phyloP scores from a whole-genome alignment of 2,797 vertebrate species.

The Cetoscarus ocellatus region DNA sequence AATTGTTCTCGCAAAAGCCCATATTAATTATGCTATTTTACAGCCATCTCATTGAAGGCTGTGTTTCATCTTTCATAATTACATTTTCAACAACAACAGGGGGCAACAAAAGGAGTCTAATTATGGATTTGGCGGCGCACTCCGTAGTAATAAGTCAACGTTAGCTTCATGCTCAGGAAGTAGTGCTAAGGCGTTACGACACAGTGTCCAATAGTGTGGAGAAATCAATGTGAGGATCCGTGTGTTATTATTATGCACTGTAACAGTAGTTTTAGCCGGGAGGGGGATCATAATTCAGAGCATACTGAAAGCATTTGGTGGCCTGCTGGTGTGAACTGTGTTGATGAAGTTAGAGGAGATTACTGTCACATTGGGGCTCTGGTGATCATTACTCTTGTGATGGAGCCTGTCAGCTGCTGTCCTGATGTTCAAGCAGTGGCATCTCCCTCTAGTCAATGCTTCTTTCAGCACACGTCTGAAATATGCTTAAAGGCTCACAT shows the following conservation, averaged over 20 bases:
- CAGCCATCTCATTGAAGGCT: slow-evolving; percentile 98
- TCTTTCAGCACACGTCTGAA: slow-evolving; percentile 35
- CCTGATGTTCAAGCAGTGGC: slow-evolving; percentile 61
- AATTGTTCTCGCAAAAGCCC: slow-evolving; percentile 99
- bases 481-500: slow-evolving; percentile 11
- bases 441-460: slow-evolving; percentile 18
- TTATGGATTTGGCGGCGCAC: slow-evolving; percentile 90
- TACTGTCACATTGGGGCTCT: slow-evolving; percentile 75
- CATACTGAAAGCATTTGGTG: slow-evolving; percentile 77
- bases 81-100: slow-evolving; percentile 94
- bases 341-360: slow-evolving; percentile 82
- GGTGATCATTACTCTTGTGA: slow-evolving; percentile 77
- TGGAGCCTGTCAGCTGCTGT: slow-evolving; percentile 59
- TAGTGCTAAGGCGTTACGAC: slow-evolving; percentile 46
- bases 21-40: slow-evolving; percentile 99
- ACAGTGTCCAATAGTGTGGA: slow-evolving; percentile 16
- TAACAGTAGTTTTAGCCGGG: slow-evolving; percentile 77
- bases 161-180: slow-evolving; percentile 58
- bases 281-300: slow-evolving; percentile 61
- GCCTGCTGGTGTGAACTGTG: slow-evolving; percentile 71
- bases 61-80: slow-evolving; percentile 99
- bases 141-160: slow-evolving; percentile 83
- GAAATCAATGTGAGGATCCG: slow-evolving; percentile 66
- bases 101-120: slow-evolving; percentile 92
- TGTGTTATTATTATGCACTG: slow-evolving; percentile 76